Evolutionary conservation across 2,888 invertebrate species (phyloP).

Genomic region (Drosophila colorata): DNA sequence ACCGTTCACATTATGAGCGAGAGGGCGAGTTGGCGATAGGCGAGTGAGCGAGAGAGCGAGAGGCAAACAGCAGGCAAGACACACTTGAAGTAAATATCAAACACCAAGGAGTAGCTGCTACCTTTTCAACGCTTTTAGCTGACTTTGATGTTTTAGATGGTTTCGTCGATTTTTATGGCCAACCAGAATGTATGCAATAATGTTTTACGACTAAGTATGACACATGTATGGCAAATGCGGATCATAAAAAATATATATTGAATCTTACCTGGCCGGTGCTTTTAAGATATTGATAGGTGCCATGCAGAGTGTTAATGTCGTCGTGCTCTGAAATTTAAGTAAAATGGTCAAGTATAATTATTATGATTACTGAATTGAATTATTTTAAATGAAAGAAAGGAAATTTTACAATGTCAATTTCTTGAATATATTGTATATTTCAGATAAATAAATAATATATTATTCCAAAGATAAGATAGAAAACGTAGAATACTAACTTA

Average conservation of each 20-base stretch:
- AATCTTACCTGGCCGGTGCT: slow-evolving; percentile 88
- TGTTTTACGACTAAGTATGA: slow-evolving; percentile 53
- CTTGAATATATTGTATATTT: too few species aligned
- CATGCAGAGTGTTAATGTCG: slow-evolving; percentile 83
- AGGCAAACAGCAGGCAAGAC: slow-evolving; percentile 43
- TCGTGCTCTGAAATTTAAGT: slow-evolving; percentile 70
- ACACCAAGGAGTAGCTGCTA: slow-evolving; percentile 79
- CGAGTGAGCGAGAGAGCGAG: slow-evolving; percentile 32
- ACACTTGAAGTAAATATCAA: slow-evolving; percentile 78
- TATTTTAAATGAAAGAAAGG: too few species aligned
- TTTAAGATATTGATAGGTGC: slow-evolving; percentile 86
- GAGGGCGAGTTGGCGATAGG: slow-evolving; percentile 31
- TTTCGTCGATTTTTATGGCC: slow-evolving; percentile 53
- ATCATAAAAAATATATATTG: slow-evolving; percentile 14
- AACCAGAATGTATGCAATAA: slow-evolving; percentile 60
- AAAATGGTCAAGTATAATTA: too few species aligned
- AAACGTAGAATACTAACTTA: too few species aligned
- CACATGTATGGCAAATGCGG: slow-evolving; percentile 55
- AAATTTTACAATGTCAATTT: too few species aligned
- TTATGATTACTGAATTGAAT: too few species aligned
- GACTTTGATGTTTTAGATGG: slow-evolving; percentile 62
- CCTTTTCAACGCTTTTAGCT: slow-evolving; percentile 24
- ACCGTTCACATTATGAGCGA: slow-evolving; percentile 21
- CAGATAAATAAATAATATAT: too few species aligned
- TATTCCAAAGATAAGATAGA: too few species aligned